These are phyloP conservation scores for Thinocorus orbignyianus DNA, from an alignment of 2,113 vertebrate species.

Conservation along the genomic window DNA sequence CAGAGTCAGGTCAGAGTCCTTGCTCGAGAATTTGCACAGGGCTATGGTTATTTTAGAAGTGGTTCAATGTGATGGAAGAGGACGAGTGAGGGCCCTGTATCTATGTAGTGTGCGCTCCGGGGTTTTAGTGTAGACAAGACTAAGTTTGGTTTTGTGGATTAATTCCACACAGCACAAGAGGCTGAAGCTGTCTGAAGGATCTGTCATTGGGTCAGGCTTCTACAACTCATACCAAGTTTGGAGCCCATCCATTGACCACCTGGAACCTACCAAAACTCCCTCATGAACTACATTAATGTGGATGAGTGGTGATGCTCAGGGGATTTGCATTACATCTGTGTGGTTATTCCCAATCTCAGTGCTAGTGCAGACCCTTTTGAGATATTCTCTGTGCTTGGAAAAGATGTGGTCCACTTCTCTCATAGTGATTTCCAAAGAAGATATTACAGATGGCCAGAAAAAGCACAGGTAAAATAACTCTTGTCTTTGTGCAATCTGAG, in stretches of 20 bases:
- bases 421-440: not conserved
- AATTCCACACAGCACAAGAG: not conserved
- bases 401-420: not conserved
- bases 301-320: not conserved
- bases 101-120: not conserved
- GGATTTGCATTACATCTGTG: not conserved
- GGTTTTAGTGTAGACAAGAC: not conserved
- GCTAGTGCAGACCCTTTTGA: not conserved
- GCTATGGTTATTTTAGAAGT: not conserved
- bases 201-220: not conserved
- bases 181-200: not conserved
- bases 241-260: not conserved
- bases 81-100: fast-evolving
- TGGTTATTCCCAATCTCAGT: not conserved
- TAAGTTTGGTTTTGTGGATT: not conserved
- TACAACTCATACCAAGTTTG: not conserved
- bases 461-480: not conserved
- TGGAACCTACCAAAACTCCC: not conserved
- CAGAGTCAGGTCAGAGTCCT: not conserved
- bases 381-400: not conserved
- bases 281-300: not conserved
- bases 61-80: not conserved
- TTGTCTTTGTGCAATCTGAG: not conserved
- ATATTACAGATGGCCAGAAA: not conserved
- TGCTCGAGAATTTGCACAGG: fast-evolving